Evolutionary conservation across 2,797 vertebrate species (phyloP), one percentile per base, ranked within the genome.

Genomic region (Botia almorhae): DNA sequence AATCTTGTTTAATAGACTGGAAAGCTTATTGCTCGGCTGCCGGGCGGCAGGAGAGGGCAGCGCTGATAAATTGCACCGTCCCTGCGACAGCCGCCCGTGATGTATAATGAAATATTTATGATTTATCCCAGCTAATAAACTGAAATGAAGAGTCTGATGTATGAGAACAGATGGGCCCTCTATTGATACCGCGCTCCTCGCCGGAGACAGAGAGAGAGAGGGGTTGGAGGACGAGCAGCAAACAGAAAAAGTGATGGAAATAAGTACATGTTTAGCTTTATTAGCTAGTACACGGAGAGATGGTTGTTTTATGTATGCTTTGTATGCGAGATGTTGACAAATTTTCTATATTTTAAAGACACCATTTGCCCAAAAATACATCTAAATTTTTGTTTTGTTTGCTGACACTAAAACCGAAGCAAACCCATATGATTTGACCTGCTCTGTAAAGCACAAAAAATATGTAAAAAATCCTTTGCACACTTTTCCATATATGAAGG

Each of bases 111-210:
- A 96, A 96, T 96, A 95, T 95, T 96, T 95, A 96, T 97, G 96
- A 96, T 96, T 97, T 96, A 96, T 96, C 95, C 95, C 95, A 92
- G 95, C 95, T 96, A 96, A 96, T 96, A 96, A 96, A 97, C 95
- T 91, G 91, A 95, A 95, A 94, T 95, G 95, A 96, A 96, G 96
- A 93, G 93, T 87, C 91, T 96, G 95, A 96, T 94, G 93, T 92
- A 94, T 95, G 95, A 80, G 92, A 96, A 94, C 96, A 97, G 96
- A 96, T 96, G 93, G 94, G 95, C 91, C 91, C 94, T 92, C 92
- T 94, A 90, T 93, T 93, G 92, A 94, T 89, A 92, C 92, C 17
- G 83, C 72, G 87, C 87, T 69, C 74, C 80, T 81, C 55, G 29
- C 53, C 17, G 11, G 79, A 84, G 82, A 70, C 33, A 67, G 80